Conservation (phyloP, 2,113 vertebrate species). For the Carollia perspicillata region DNA sequence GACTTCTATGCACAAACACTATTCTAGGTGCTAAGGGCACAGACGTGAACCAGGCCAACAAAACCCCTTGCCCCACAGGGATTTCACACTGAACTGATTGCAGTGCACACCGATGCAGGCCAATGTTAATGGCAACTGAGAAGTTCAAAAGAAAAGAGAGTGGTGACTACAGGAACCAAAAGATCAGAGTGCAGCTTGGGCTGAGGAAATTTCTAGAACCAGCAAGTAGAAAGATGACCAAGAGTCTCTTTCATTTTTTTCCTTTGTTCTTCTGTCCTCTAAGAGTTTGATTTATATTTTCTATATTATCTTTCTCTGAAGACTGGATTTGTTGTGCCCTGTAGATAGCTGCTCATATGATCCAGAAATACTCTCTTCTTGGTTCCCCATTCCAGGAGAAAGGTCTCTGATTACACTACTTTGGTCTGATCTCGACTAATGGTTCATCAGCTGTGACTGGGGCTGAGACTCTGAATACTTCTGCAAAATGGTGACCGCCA, state of each 20-base stretch:
- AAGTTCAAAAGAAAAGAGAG: background rate
- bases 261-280: background rate
- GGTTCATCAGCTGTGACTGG: background rate
- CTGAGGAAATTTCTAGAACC: background rate
- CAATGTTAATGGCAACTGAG: background rate
- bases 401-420: background rate
- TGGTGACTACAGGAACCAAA: background rate
- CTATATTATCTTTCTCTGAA: background rate
- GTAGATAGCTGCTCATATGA: background rate
- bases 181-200: background rate
- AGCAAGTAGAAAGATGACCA: background rate
- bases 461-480: background rate
- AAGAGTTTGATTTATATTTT: background rate
- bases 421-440: background rate
- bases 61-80: background rate
- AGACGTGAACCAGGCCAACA: background rate
- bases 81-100: background rate
- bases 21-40: background rate
- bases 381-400: background rate
- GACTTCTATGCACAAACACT: background rate
- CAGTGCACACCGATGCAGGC: background rate
- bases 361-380: background rate
- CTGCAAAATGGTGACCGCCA: accelerated
- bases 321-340: background rate
- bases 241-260: background rate